Conservation (phyloP, 2,113 vertebrate species). For the Morone chrysops region DNA sequence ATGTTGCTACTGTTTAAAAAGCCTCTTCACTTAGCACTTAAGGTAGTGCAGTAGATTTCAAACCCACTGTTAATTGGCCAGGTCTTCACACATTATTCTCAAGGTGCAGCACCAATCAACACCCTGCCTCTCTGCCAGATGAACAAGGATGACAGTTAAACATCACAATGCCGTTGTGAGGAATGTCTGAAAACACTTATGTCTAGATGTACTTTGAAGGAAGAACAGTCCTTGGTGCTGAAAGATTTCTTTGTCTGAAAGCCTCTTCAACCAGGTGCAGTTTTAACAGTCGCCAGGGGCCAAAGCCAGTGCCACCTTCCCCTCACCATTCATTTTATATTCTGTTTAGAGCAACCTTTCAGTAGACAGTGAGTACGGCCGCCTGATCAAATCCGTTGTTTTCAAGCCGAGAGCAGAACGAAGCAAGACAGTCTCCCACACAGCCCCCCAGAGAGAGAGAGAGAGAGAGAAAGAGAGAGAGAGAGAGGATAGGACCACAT, state of each 20-base stretch:
- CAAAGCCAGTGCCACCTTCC: background rate
- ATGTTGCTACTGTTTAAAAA: background rate
- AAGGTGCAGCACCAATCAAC: slow-evolving; percentile 60
- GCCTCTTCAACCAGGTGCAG: slow-evolving; percentile 20
- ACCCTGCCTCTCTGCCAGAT: slow-evolving; percentile 20
- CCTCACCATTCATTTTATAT: slow-evolving; percentile 24
- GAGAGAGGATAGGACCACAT: background rate
- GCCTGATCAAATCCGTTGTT: slow-evolving; percentile 39
- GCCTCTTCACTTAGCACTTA: background rate
- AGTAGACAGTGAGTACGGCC: slow-evolving; percentile 8
- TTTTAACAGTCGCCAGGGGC: background rate
- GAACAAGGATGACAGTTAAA: slow-evolving; percentile 17
- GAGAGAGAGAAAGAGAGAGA: slow-evolving; percentile 6
- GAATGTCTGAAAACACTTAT: background rate
- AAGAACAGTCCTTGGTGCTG: slow-evolving; percentile 11
- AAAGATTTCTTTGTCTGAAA: slow-evolving; percentile 20
- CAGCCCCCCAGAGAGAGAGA: slow-evolving; percentile 25
- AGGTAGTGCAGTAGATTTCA: slow-evolving; percentile 22
- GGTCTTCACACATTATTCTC: slow-evolving; percentile 41
- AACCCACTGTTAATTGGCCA: slow-evolving; percentile 26
- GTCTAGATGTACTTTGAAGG: background rate
- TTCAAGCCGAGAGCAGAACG: slow-evolving; percentile 13
- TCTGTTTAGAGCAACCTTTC: slow-evolving; percentile 39
- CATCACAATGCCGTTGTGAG: background rate
- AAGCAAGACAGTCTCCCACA: slow-evolving; percentile 42